Percentiles rank a stretch among this genome's conserved stretches.
Conservation (phyloP, 2,113 vertebrate genomes). For the Gadus macrocephalus region DNA sequence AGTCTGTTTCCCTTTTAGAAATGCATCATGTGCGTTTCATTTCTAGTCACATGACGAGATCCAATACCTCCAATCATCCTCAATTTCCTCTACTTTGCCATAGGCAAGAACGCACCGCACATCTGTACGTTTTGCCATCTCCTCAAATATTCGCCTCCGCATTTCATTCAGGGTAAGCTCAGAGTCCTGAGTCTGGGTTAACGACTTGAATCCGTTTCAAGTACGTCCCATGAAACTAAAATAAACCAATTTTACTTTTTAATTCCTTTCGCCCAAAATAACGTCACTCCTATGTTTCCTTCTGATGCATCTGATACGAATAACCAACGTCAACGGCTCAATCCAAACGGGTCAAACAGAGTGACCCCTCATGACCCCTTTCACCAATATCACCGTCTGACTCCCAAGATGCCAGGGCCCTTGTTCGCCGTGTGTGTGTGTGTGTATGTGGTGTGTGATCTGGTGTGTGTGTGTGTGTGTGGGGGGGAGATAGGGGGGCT, state of each 20-base stretch:
- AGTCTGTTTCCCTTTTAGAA: conserved; percentile 28
- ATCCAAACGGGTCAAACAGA: neutral
- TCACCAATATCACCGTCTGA: conserved; percentile 54
- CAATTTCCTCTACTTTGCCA: conserved; percentile 70
- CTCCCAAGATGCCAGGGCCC: conserved; percentile 32
- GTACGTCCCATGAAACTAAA: neutral
- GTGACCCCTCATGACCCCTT: conserved; percentile 31
- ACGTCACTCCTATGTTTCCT: neutral
- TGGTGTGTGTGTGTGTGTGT: no score
- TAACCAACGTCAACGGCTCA: neutral
- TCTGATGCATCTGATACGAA: no score
- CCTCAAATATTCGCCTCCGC: conserved; percentile 61
- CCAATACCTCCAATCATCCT: conserved; percentile 43
- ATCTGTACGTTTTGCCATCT: conserved; percentile 46
- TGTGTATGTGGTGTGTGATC: no score
- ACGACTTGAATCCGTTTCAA: conserved; percentile 16
- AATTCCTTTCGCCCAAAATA: neutral
- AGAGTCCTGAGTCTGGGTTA: conserved; percentile 15
- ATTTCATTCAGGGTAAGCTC: conserved; percentile 38
- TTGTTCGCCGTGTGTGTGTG: conserved; percentile 16
- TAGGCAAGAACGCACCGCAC: conserved; percentile 63
- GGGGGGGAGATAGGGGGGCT: conserved; percentile 13
- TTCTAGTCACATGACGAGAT: conserved; percentile 55
- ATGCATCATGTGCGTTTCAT: conserved; percentile 37
- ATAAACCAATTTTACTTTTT: neutral